These are phyloP conservation scores for Dusona sp. DNA, from an alignment of 2,888 invertebrate genomes.

Conservation along the genomic window DNA sequence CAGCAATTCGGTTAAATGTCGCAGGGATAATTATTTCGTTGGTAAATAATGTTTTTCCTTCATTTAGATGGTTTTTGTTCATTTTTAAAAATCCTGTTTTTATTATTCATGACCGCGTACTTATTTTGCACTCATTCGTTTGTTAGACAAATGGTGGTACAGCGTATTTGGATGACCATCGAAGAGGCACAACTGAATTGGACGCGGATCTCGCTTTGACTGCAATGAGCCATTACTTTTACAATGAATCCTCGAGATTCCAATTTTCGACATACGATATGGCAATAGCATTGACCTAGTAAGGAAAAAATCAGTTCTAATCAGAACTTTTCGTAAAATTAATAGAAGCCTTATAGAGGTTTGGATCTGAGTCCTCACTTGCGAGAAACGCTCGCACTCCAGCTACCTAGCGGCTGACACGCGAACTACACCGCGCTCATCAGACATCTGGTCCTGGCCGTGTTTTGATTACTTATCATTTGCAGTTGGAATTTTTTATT, in stretches of 20 bases:
- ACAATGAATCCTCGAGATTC: conserved; percentile 72
- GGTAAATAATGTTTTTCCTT: conserved; percentile 65
- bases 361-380: background rate
- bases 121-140: background rate
- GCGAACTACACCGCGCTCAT: too few relatives aligned
- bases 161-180: conserved; percentile 74
- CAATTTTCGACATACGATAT: conserved; percentile 75
- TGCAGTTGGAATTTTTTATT: background rate
- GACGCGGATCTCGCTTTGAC: conserved; percentile 76
- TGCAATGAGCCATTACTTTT: conserved; percentile 76
- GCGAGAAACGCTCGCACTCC: background rate
- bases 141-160: conserved; percentile 68
- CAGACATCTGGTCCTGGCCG: too few relatives aligned
- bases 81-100: background rate
- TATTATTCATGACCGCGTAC: background rate
- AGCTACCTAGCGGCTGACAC: too few relatives aligned
- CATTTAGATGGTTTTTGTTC: background rate
- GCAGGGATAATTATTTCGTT: conserved; percentile 76
- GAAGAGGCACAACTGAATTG: conserved; percentile 55
- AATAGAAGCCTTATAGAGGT: background rate
- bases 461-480: too few relatives aligned
- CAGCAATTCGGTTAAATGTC: conserved; percentile 78
- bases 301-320: conserved; percentile 39
- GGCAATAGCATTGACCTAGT: conserved; percentile 78
- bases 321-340: background rate